Evolutionary conservation across 2,113 vertebrate species (phyloP).

Genomic region (Tauraco erythrolophus): DNA sequence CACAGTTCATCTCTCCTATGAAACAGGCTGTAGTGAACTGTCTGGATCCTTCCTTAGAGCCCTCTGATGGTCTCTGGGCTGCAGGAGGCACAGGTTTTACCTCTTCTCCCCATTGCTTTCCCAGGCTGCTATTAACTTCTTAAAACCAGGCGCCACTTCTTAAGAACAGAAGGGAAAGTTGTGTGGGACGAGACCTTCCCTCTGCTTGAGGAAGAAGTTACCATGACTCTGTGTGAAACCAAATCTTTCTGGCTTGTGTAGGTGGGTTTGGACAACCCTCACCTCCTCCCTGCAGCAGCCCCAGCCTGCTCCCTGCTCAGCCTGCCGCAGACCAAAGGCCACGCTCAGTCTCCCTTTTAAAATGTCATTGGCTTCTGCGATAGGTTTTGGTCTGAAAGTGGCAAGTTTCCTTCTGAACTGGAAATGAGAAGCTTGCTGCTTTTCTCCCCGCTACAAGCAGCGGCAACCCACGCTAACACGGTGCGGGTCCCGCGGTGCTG

Average conservation of each 20-base stretch:
- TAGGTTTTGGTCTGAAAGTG: background rate
- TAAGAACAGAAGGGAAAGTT: background rate
- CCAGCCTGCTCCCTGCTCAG: background rate
- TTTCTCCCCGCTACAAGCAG: background rate
- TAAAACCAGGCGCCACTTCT: background rate
- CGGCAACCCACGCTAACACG: background rate
- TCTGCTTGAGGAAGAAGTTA: background rate
- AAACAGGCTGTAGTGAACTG: background rate
- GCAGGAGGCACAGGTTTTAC: background rate
- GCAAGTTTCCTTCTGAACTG: background rate
- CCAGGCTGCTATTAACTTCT: background rate
- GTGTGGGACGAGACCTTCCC: background rate
- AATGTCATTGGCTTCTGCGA: background rate
- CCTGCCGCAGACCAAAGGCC: background rate
- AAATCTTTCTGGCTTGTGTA: background rate
- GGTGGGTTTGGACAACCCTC: background rate
- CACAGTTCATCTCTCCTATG: background rate
- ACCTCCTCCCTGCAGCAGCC: background rate
- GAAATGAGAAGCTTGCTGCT: background rate
- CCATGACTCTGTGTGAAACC: background rate
- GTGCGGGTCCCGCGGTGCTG: background rate
- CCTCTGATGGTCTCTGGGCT: background rate
- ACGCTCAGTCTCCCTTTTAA: background rate
- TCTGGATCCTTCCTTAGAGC: background rate
- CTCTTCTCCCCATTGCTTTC: background rate